Conservation (phyloP, 2,888 invertebrate species). For the Tromatobia lineatoria region DNA sequence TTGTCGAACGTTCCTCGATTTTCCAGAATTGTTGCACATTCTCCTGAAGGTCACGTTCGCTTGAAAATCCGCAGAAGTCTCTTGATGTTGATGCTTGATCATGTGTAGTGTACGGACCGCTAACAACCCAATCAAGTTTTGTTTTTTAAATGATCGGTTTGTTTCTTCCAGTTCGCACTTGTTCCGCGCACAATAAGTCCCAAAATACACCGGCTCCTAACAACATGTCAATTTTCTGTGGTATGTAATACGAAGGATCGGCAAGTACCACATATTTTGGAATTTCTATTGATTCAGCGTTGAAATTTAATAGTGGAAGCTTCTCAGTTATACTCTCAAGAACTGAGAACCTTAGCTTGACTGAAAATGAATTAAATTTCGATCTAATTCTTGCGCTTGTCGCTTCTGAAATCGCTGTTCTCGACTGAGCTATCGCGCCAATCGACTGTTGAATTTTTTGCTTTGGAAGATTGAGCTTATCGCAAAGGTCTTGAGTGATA, state of each 20-base stretch:
- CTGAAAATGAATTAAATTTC: not conserved
- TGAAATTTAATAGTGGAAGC: not conserved
- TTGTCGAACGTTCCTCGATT: not conserved
- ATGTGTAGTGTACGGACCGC: not conserved
- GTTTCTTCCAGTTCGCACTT: not conserved
- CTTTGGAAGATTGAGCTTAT: not conserved
- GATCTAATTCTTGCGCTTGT: not conserved
- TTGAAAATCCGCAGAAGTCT: not conserved
- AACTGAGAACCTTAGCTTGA: not conserved
- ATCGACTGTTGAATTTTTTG: conserved; percentile 6
- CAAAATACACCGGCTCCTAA: not conserved
- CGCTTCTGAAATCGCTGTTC: not conserved
- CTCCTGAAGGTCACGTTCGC: conserved; percentile 1
- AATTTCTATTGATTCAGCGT: not conserved
- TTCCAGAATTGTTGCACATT: not conserved
- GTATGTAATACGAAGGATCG: not conserved
- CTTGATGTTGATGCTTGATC: not conserved
- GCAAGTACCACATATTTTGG: not conserved
- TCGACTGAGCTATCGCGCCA: not conserved
- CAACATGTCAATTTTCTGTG: not conserved
- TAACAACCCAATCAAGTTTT: not conserved
- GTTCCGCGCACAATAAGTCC: not conserved
- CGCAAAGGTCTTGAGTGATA: not conserved
- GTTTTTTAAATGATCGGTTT: too few relatives aligned
- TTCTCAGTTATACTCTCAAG: not conserved